phyloP scores from a whole-genome alignment of 1,140 invertebrate genomes.

The Aphis gossypii region DNA sequence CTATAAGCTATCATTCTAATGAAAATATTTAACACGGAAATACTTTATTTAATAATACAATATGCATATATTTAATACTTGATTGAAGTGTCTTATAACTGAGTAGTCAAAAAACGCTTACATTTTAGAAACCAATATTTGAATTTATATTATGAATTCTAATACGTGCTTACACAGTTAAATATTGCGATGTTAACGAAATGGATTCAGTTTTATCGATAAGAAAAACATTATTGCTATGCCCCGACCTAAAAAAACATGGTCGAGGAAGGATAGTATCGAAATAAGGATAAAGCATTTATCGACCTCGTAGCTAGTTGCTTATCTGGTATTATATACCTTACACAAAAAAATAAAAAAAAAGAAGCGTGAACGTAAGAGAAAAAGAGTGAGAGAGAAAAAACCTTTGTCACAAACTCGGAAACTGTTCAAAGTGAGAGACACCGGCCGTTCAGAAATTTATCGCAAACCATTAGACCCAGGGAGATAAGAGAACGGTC shows the following conservation, averaged over 20 bases:
- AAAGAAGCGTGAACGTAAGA: not conserved
- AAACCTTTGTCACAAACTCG: constrained; percentile 43
- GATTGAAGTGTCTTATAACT: too few relatives aligned
- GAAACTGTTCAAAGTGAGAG: constrained; percentile 24
- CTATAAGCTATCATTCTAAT: too few relatives aligned
- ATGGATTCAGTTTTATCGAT: not conserved
- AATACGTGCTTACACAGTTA: not conserved
- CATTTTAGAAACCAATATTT: not conserved
- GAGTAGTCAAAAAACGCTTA: too few relatives aligned
- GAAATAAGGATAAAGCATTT: not conserved
- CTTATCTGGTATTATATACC: constrained; percentile 31
- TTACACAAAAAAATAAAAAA: not conserved
- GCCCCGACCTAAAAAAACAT: not conserved
- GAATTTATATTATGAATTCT: not conserved
- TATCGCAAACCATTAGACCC: constrained; percentile 54
- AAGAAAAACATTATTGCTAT: not conserved
- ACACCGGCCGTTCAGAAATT: constrained; percentile 45
- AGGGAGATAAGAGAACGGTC: constrained; percentile 24
- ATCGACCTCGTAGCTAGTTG: constrained; percentile 6
- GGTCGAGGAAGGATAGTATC: not conserved
- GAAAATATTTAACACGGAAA: too few relatives aligned
- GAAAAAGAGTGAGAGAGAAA: not conserved
- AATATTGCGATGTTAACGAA: not conserved
- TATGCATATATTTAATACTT: too few relatives aligned
- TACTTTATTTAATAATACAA: too few relatives aligned